Conservation (phyloP, 2,888 invertebrate species). For the Epsilonema sp. region DNA sequence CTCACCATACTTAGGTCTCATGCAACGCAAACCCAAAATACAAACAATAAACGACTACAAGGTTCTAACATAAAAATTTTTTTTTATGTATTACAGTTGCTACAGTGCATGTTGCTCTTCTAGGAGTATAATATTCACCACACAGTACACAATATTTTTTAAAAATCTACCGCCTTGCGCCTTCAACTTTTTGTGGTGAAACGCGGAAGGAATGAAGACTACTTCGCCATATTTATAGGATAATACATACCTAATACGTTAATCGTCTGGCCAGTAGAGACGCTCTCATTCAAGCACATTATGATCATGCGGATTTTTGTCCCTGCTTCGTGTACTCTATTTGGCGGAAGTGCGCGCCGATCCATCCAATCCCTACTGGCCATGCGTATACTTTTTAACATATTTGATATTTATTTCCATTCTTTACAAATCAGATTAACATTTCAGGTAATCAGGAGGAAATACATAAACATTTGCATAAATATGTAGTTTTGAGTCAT, state of each 20-base stretch:
- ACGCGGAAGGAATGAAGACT: slow-evolving; percentile 97
- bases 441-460: slow-evolving; percentile 81
- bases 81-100: slow-evolving; percentile 47
- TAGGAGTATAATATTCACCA: slow-evolving; percentile 98
- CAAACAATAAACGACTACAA: no score
- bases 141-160: slow-evolving; percentile 96
- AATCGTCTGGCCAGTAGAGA: no score
- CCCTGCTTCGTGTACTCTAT: no score
- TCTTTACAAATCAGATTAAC: slow-evolving; percentile 83
- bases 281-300: no score
- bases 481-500: neutral
- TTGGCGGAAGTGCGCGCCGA: no score
- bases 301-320: no score
- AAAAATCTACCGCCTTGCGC: slow-evolving; percentile 95
- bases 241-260: neutral
- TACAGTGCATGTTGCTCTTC: slow-evolving; percentile 17
- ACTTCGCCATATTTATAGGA: slow-evolving; percentile 77
- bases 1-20: slow-evolving; percentile 97
- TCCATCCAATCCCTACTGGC: no score
- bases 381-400: slow-evolving; percentile 18
- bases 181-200: slow-evolving; percentile 99
- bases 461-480: neutral
- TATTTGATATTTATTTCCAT: slow-evolving; percentile 81
- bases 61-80: slow-evolving; percentile 92
- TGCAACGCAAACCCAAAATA: slow-evolving; percentile 99